Base-by-base conservation (phyloP, 2,888 invertebrate genomes). In the Pachydiplax longipennis region DNA sequence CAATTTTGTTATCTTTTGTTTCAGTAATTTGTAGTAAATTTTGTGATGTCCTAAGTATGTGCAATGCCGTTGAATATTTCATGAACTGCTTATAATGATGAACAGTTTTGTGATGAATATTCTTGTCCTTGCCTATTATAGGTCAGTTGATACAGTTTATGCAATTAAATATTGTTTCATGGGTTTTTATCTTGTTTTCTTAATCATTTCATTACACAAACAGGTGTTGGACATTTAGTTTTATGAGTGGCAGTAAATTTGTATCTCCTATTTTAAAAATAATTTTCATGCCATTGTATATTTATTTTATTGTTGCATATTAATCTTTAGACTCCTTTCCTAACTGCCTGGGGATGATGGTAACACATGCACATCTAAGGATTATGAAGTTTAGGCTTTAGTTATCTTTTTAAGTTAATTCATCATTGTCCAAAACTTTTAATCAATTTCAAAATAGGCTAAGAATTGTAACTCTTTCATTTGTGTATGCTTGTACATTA, bases 291-390 rank as follows among this genome's bases (percentile, higher is more conserved):
- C 87, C 61, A 58, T 35, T 87, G 87, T 87, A 61, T 65, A 61
- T 35, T 82, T 44, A 3, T 44, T 58, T 61, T 65, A 65, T n/a
- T 13, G 37, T 61, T 61, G 58, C 31, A 44, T 87, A 87, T 87
- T 65, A 87, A 87, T 73, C 73, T 73, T 73, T 87, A 87, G 87
- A 35, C 35, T 65, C 73, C 73, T 87, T 65, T 65, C 58, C 65
- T 61, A 61, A 61, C 40, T 87, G 61, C 87, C 87, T 87, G 87
- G 87, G 87, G 87, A 87, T 87, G 58, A 65, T 87, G 87, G 87
- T 87, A 61, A 87, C 61, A 87, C 37, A 35, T 65, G 35, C 37
- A 73, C 73, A 73, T 58, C n/a, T 4, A 13, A 65, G 61, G 87
- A 37, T 61, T 87, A 25, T 61, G 61, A 37, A 73, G 25, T 73